Base-by-base conservation (phyloP, 1,140 invertebrate genomes). In the Euwallacea similis region DNA sequence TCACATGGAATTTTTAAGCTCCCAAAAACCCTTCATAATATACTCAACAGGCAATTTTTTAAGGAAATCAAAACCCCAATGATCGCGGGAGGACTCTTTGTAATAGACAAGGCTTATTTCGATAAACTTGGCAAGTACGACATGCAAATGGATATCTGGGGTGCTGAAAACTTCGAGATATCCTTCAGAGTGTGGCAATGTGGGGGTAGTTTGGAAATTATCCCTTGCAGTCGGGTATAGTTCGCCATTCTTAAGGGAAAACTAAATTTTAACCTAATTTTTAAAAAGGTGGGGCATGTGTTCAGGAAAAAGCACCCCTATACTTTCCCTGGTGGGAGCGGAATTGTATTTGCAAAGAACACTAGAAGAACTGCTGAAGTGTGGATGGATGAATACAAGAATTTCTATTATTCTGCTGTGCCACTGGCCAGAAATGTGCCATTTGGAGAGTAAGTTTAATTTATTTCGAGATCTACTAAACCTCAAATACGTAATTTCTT, bases 131-230 rank as follows among this genome's bases (percentile, higher is more conserved):
- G 97, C 55, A 96, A 96, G 78, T 99, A 99, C 83, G 97, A 99
- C 80, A 95, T 93, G 84, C 93, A 93, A 78, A 97, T 98, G 95
- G 95, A 98, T 80, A 94, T 98, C 7, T 98, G 97, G 97, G 88
- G 93, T 53, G 92, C 91, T 15, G 93, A 95, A 81, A 94, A 94
- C 84, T 81, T 95, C 71, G 89, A 89, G 62, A 82, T 91, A 72
- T 91, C 89, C 50, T 90, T 90, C 80, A 86, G 93, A 74, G 92
- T 95, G n/a, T 97, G 95, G 96, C 96, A 97, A 82, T 98, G 96
- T 79, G 96, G 96, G 4, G 96, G 96, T 13, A 93, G 90, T 69
- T 81, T 98, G 60, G 94, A 97, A 84, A 97, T 98, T 72, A 93
- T 97, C 42, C 95, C 96, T 0, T 98, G 95, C 81, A 96, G 94